A percentile compares a stretch with the other conserved stretches of the same genome.
Conservation (phyloP, 2,888 invertebrate species). For the Tridacna crocea region DNA sequence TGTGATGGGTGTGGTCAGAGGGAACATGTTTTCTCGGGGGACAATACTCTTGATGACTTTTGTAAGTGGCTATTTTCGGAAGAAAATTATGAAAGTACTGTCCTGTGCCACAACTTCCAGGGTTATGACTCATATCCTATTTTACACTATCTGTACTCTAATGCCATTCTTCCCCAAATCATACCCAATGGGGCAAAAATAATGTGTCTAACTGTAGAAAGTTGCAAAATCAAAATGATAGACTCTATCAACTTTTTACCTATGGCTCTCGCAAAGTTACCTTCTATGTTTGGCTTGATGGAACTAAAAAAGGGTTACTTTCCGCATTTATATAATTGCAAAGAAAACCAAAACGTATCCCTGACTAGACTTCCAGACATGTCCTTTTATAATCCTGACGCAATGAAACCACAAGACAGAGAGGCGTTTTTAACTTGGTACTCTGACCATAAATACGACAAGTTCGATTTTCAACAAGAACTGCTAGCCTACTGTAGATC, state of each 20-base stretch:
- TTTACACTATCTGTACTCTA: conserved; percentile 38
- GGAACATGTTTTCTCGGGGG: conserved; percentile 19
- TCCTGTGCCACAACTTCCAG: conserved; percentile 46
- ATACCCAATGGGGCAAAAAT: conserved; percentile 41
- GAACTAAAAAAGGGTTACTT: conserved; percentile 57
- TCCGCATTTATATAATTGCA: conserved; percentile 44
- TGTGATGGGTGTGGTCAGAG: conserved; percentile 31
- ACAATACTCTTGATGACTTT: conserved; percentile 32
- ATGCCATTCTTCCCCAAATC: conserved; percentile 5
- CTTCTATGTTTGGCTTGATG: conserved; percentile 44
- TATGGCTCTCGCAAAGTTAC: conserved; percentile 52
- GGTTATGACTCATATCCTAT: conserved; percentile 51
- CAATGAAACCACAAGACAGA: conserved; percentile 36
- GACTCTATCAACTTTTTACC: too few species aligned
- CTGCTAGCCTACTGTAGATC: conserved; percentile 40
- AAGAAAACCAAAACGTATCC: conserved; percentile 37
- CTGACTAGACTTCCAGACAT: conserved; percentile 27
- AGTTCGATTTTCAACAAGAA: conserved; percentile 45
- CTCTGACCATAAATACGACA: conserved; percentile 28
- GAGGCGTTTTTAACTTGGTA: conserved; percentile 46
- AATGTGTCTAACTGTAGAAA: conserved; percentile 24
- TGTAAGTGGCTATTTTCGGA: conserved; percentile 34
- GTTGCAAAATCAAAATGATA: conserved; percentile 45
- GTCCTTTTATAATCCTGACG: too few species aligned
- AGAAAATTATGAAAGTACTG: conserved; percentile 26